Conservation (phyloP, 2,113 vertebrate genomes). For the Seriola quinqueradiata region DNA sequence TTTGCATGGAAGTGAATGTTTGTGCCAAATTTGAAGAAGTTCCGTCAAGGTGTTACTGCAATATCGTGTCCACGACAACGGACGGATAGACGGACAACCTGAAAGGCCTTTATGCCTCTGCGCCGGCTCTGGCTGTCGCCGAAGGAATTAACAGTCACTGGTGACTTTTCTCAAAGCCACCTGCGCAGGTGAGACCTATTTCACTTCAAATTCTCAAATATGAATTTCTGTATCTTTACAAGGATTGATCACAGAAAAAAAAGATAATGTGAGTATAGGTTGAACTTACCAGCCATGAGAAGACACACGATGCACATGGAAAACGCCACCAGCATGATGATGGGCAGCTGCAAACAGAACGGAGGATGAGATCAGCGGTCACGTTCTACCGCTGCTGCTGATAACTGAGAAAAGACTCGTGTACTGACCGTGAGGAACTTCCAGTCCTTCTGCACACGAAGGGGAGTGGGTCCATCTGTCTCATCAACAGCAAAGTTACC, state of each 20-base stretch:
- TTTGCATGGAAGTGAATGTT: no score
- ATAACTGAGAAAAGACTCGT: not conserved
- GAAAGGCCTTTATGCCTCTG: no score
- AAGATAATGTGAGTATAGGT: not conserved
- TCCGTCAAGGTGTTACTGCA: no score
- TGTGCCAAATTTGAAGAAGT: no score
- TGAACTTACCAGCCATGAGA: conserved; percentile 94
- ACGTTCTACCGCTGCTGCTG: not conserved
- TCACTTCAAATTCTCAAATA: not conserved
- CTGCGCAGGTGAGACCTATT: no score
- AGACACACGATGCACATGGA: conserved; percentile 98
- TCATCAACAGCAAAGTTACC: conserved; percentile 98
- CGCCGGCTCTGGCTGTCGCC: no score
- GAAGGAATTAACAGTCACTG: no score
- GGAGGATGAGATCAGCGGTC: not conserved
- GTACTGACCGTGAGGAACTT: conserved; percentile 92
- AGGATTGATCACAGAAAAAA: not conserved
- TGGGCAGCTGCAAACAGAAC: conserved; percentile 88
- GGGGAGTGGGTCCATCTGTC: conserved; percentile 89
- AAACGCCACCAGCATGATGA: conserved; percentile 97
- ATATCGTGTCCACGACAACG: no score
- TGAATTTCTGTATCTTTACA: not conserved
- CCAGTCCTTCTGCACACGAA: conserved; percentile 93
- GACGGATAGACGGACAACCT: no score
- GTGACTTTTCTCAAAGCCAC: no score